Evolutionary conservation across 2,888 invertebrate genomes (phyloP).

Genomic region (Cataglyphis livida): DNA sequence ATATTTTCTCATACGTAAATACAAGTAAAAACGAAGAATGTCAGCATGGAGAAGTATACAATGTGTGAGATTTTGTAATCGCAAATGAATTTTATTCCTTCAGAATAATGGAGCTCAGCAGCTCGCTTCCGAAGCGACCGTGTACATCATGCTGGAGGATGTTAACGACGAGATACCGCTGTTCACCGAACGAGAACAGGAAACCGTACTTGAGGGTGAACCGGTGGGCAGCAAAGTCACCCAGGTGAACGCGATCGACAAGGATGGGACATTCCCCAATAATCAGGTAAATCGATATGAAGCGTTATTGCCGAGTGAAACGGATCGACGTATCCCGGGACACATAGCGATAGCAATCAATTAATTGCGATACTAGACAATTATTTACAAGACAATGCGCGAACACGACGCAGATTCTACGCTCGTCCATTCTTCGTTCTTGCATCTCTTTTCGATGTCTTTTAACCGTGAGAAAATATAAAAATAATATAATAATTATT

Average conservation of each 20-base stretch:
- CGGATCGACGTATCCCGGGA: conserved; percentile 26
- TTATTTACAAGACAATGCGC: not conserved
- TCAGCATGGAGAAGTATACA: not conserved
- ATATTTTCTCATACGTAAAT: not conserved
- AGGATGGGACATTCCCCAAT: conserved; percentile 97
- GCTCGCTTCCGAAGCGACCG: conserved; percentile 97
- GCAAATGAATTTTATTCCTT: conserved; percentile 20
- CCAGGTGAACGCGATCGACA: conserved; percentile 98
- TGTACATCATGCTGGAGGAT: conserved; percentile 97
- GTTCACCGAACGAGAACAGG: conserved; percentile 97
- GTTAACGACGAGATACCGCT: conserved; percentile 99
- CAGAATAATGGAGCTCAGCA: conserved; percentile 98
- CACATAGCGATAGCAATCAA: not conserved
- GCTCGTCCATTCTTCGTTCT: not conserved
- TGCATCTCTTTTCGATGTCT: not conserved
- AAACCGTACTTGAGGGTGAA: conserved; percentile 97
- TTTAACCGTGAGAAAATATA: not conserved
- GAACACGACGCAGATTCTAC: no score
- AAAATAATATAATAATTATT: not conserved
- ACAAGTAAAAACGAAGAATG: not conserved
- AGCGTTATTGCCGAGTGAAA: conserved; percentile 2
- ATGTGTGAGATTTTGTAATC: conserved; percentile 12
- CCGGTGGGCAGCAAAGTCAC: conserved; percentile 98
- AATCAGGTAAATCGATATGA: conserved; percentile 91
- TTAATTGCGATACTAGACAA: conserved; percentile 5